phyloP scores from a whole-genome alignment of 2,888 invertebrate genomes.

The Arctia plantaginis region DNA sequence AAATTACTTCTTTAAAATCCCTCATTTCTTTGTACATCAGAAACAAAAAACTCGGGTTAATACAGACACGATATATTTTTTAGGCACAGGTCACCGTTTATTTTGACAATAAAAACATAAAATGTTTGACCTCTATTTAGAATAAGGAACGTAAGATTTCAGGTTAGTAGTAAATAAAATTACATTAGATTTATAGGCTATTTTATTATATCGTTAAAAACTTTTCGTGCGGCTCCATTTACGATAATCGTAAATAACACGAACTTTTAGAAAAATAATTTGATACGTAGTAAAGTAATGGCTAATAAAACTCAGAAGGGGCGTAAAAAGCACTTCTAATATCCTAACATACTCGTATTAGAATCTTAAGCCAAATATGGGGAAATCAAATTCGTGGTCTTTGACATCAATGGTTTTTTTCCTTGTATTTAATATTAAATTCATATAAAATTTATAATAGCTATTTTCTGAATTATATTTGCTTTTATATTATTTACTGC shows the following conservation, averaged over 20 bases:
- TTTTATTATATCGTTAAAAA: conserved; percentile 50
- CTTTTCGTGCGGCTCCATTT: conserved; percentile 43
- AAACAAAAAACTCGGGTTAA: neutral
- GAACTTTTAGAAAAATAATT: conserved; percentile 40
- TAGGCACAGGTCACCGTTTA: neutral
- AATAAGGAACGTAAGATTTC: conserved; percentile 2
- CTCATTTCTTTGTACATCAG: neutral
- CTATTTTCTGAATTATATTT: too few species aligned
- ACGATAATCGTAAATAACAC: conserved; percentile 47
- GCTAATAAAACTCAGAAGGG: conserved; percentile 38
- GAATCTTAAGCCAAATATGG: neutral
- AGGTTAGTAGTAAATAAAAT: conserved; percentile 45
- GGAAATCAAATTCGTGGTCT: neutral
- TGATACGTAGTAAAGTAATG: conserved; percentile 40
- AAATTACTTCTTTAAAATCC: neutral
- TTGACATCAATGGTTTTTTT: neutral
- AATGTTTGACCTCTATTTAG: neutral
- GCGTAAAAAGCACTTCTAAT: conserved; percentile 16
- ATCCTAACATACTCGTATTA: neutral
- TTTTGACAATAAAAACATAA: neutral
- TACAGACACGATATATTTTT: neutral
- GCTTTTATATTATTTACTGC: too few species aligned
- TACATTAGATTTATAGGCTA: conserved; percentile 42
- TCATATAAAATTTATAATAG: too few species aligned
- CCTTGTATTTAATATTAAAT: too few species aligned